phyloP scores from a whole-genome alignment of 2,888 invertebrate species.

The Lasiommata megera region DNA sequence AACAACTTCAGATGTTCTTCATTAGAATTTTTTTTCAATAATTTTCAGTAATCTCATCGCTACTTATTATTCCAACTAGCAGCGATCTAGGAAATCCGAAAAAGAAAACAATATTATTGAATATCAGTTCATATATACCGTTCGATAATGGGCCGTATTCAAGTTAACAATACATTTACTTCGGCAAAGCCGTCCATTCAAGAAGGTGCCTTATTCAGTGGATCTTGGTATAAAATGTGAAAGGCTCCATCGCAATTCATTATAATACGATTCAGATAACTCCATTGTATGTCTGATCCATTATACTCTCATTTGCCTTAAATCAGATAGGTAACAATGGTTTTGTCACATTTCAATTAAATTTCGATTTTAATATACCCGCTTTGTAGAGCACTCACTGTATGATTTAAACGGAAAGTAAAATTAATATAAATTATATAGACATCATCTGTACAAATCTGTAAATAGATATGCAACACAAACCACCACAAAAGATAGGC shows the following conservation, averaged over 20 bases:
- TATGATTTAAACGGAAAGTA: too few species aligned
- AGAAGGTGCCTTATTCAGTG: conserved; percentile 61
- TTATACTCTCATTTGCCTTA: conserved; percentile 64
- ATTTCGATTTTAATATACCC: neutral
- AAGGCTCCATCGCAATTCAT: conserved; percentile 69
- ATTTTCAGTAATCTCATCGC: too few species aligned
- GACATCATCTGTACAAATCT: too few species aligned
- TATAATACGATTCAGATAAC: conserved; percentile 66
- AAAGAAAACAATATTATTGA: conserved; percentile 17
- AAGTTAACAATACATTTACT: conserved; percentile 60
- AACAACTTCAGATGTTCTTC: too few species aligned
- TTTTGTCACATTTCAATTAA: conserved; percentile 23
- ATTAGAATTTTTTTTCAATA: too few species aligned
- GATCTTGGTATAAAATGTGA: conserved; percentile 50
- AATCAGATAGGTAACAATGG: conserved; percentile 39
- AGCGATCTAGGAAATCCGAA: neutral
- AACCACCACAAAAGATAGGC: too few species aligned
- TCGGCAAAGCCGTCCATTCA: conserved; percentile 61
- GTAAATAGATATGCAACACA: too few species aligned
- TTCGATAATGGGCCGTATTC: conserved; percentile 61
- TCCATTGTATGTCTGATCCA: conserved; percentile 58
- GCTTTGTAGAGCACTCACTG: neutral
- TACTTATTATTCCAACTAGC: too few species aligned
- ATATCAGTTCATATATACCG: conserved; percentile 37
- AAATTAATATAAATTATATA: too few species aligned